Percentiles rank a stretch among this genome's conserved stretches.
phyloP scores from a whole-genome alignment of 2,888 invertebrate genomes.

The Agrotis segetum region DNA sequence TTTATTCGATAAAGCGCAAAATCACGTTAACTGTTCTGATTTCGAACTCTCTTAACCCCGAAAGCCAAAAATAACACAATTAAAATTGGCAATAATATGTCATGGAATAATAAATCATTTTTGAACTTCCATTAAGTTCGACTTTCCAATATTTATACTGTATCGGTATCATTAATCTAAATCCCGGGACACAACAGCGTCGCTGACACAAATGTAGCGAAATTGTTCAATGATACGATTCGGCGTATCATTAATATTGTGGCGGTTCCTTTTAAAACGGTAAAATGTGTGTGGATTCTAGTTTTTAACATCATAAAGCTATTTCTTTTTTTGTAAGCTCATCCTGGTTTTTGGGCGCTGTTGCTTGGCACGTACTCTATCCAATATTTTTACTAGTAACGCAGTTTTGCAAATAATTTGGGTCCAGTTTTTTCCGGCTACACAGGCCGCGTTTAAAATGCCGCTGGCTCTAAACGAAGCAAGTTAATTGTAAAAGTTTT shows the following conservation, averaged over 20 bases:
- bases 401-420: not conserved
- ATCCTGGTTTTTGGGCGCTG: slow-evolving; percentile 6
- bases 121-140: slow-evolving; percentile 45
- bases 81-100: slow-evolving; percentile 49
- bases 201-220: slow-evolving; percentile 77
- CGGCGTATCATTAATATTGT: slow-evolving; percentile 74
- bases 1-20: slow-evolving; percentile 4
- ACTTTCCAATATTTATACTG: slow-evolving; percentile 58
- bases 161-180: slow-evolving; percentile 80
- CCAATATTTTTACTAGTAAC: not conserved
- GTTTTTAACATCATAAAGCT: not conserved
- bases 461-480: not conserved
- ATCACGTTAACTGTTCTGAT: slow-evolving; percentile 16
- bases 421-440: not conserved
- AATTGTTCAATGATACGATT: slow-evolving; percentile 66
- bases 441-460: not conserved
- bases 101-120: slow-evolving; percentile 59
- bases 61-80: slow-evolving; percentile 36
- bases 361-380: not conserved
- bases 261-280: slow-evolving; percentile 51
- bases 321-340: slow-evolving; percentile 18
- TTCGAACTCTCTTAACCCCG: slow-evolving; percentile 28
- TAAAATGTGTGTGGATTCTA: slow-evolving; percentile 23
- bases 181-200: slow-evolving; percentile 65
- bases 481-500: not conserved